Conservation (phyloP, 2,113 vertebrate genomes). For the Canis aureus region DNA sequence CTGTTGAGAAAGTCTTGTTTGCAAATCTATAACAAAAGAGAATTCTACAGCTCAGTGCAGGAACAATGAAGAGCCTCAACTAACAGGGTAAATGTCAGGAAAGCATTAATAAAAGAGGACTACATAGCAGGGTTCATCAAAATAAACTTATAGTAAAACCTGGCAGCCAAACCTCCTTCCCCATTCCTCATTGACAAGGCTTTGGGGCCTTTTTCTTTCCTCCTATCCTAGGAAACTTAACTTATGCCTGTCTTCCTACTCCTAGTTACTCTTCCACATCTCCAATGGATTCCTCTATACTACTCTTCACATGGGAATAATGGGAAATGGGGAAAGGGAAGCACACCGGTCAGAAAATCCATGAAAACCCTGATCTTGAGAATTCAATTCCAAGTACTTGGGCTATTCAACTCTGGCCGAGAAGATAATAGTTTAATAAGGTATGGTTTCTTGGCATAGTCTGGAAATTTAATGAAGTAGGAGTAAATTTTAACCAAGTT, state of each 20-base stretch:
- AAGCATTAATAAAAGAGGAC: constrained; percentile 84
- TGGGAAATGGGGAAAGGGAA: constrained; percentile 85
- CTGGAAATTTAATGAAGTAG: not conserved
- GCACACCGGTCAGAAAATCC: constrained; percentile 78
- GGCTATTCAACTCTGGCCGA: not conserved
- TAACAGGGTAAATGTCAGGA: constrained; percentile 85
- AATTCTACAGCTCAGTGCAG: constrained; percentile 85
- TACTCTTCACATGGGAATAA: constrained; percentile 67
- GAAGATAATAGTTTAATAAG: not conserved
- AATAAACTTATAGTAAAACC: constrained; percentile 72
- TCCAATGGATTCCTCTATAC: not conserved
- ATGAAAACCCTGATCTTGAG: constrained; percentile 83
- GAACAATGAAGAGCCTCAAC: constrained; percentile 83
- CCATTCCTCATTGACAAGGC: constrained; percentile 81
- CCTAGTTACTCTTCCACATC: not conserved
- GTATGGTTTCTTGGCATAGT: not conserved
- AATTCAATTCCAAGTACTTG: constrained; percentile 86
- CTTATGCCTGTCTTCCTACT: constrained; percentile 47
- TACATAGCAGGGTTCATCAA: constrained; percentile 76
- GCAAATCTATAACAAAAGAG: constrained; percentile 89
- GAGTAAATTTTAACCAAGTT: not conserved
- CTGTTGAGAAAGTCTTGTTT: constrained; percentile 92
- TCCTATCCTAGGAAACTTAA: constrained; percentile 39
- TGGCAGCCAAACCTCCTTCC: constrained; percentile 83
- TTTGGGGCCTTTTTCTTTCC: constrained; percentile 62